Conservation (phyloP, 1,140 invertebrate species). For the Phocides pigmalion region DNA sequence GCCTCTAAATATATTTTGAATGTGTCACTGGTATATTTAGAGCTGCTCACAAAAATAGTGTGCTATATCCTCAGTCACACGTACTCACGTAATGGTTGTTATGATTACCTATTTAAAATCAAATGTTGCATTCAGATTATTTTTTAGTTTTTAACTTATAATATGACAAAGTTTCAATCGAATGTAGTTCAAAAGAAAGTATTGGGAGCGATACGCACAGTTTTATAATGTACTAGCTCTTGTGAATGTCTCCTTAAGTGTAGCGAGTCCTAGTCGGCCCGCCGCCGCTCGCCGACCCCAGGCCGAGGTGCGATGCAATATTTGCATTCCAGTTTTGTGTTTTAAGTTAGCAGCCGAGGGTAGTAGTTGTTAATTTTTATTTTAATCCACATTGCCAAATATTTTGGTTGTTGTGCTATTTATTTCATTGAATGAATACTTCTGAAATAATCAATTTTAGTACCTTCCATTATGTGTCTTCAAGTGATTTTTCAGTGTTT, state of each 20-base stretch:
- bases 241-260: conserved; percentile 65
- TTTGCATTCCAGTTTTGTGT: conserved; percentile 82
- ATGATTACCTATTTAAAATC: conserved; percentile 70
- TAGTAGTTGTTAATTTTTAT: conserved; percentile 77
- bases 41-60: conserved; percentile 56
- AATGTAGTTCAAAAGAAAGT: conserved; percentile 79
- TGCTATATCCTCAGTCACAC: conserved; percentile 75
- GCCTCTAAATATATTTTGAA: conserved; percentile 35
- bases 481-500: conserved; percentile 76
- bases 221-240: conserved; percentile 59
- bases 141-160: conserved; percentile 71
- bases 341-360: conserved; percentile 73
- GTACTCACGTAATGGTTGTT: conserved; percentile 77
- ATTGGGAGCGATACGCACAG: conserved; percentile 80
- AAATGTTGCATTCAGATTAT: conserved; percentile 81
- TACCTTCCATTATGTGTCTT: conserved; percentile 79
- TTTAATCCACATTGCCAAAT: conserved; percentile 80
- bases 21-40: conserved; percentile 36
- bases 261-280: conserved; percentile 51
- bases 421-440: conserved; percentile 65
- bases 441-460: conserved; percentile 73
- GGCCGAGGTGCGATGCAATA: conserved; percentile 82
- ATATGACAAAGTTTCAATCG: conserved; percentile 76
- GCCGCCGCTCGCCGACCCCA: conserved; percentile 40
- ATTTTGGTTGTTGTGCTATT: conserved; percentile 83